These are phyloP conservation scores for Gymnoscopelus braueri DNA, from an alignment of 2,797 vertebrate species.

Conservation along the genomic window DNA sequence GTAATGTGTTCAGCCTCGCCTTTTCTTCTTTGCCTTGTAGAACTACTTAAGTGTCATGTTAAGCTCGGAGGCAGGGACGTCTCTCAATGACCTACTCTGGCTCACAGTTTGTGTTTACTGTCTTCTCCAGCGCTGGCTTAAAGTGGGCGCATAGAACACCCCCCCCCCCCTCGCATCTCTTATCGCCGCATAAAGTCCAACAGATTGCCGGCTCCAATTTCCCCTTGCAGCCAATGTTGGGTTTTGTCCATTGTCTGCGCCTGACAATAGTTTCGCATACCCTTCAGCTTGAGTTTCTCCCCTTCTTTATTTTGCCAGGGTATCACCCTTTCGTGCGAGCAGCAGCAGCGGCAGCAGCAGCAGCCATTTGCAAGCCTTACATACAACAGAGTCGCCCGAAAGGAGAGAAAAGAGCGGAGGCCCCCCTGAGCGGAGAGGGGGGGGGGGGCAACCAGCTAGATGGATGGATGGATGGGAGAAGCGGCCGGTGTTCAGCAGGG, in stretches of 20 bases:
- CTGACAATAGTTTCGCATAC: conserved; percentile 86
- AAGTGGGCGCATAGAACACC: conserved; percentile 71
- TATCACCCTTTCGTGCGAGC: conserved; percentile 82
- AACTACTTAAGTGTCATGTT: conserved; percentile 91
- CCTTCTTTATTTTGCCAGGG: conserved; percentile 83
- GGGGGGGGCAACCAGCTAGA: conserved; percentile 11
- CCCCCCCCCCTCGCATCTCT: conserved; percentile 68
- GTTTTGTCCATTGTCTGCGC: conserved; percentile 87
- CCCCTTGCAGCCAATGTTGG: conserved; percentile 88
- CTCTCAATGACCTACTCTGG: conserved; percentile 85
- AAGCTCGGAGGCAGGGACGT: conserved; percentile 86
- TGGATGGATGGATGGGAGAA: background rate
- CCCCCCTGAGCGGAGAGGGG: background rate
- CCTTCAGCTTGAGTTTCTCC: conserved; percentile 87
- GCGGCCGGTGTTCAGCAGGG: no score
- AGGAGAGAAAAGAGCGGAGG: conserved; percentile 55
- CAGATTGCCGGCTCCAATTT: conserved; percentile 92
- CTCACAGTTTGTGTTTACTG: conserved; percentile 76
- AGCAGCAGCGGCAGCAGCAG: conserved; percentile 59
- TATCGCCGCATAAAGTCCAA: conserved; percentile 90
- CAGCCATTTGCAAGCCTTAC: conserved; percentile 76
- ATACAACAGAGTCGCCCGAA: conserved; percentile 76
- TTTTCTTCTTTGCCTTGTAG: conserved; percentile 86
- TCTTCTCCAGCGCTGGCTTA: conserved; percentile 70
- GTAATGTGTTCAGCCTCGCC: conserved; percentile 81